Evolutionary conservation across 2,113 vertebrate species (phyloP), one percentile per base, ranked within the genome.

Genomic region (Phyllostomus discolor): DNA sequence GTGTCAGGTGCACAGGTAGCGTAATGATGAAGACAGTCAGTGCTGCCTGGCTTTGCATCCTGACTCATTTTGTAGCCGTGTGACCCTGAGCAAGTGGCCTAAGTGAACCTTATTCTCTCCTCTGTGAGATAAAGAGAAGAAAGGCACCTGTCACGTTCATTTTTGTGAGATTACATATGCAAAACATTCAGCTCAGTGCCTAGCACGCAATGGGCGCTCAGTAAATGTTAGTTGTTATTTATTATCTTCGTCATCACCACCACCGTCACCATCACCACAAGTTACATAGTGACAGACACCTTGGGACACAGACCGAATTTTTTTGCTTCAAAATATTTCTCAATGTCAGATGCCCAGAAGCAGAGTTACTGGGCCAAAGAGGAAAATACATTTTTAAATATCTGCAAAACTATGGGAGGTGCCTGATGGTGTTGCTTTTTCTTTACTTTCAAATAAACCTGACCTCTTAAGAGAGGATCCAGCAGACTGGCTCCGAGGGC

Each of bases 361-460:
- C 75, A 10, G 17, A 78, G 64, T 85, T 88, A 46, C n/a, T 90
- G 41, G 35, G 16, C 84, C 76, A 95, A 90, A 96, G 35, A 80
- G 52, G 41, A 92, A 43, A 91, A 69, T 88, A 81, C 10, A 46
- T 62, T 88, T 52, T 88, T 81, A 82, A 90, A 46, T 83, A 41
- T 73, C 41, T 92, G 4, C 52, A 59, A 52, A 92, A 41, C 48
- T 57, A 62, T 85, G 48, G 64, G 75, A 73, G 87, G 67, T 73
- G 14, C 46, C 46, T 48, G 41, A 54, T 73, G 52, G 41, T 92
- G 72, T 79, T 83, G 31, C 28, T 79, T 95, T 88, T 70, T 89
- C 73, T 89, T 95, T 75, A 38, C 35, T 91, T 94, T 84, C 69
- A 78, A 95, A 78, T 90, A 95, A 96, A 35, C 67, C 20, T 28